These are phyloP conservation scores for Wiebesia pumilae DNA, from an alignment of 1,140 invertebrate genomes.

Conservation along the genomic window DNA sequence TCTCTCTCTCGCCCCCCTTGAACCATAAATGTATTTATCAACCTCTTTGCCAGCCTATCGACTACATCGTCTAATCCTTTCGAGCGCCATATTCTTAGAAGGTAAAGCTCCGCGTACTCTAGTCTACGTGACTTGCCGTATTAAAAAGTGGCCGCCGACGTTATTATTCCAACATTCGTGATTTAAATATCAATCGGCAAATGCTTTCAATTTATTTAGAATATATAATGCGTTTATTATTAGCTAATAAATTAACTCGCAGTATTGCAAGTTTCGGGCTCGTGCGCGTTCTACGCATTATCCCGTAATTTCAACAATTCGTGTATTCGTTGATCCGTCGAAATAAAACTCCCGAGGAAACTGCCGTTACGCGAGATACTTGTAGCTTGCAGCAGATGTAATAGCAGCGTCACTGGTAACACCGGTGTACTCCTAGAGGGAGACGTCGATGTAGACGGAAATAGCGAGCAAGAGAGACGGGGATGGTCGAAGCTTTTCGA, in stretches of 20 bases:
- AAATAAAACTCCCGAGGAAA: constrained; percentile 68
- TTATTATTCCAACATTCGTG: neutral
- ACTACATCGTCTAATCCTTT: constrained; percentile 1
- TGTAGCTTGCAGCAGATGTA: neutral
- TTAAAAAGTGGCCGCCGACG: neutral
- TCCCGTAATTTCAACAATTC: constrained; percentile 68
- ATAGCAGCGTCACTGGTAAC: neutral
- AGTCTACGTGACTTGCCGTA: neutral
- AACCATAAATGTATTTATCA: neutral
- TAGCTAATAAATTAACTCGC: too few relatives aligned
- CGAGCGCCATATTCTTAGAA: neutral
- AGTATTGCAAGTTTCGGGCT: too few relatives aligned
- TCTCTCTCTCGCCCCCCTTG: neutral
- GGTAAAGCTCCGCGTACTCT: neutral
- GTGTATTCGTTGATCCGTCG: constrained; percentile 72
- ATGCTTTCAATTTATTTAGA: too few relatives aligned
- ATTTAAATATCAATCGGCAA: neutral
- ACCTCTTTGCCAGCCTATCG: too few relatives aligned
- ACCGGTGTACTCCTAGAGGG: neutral
- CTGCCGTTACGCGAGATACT: constrained; percentile 48
- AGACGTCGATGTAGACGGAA: neutral
- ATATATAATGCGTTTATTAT: too few relatives aligned
- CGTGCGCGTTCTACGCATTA: neutral
- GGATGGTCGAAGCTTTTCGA: neutral
- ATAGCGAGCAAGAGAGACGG: neutral